A percentile compares a stretch with the other conserved stretches of the same genome.
These are phyloP conservation scores for Strix uralensis DNA, from an alignment of 2,113 vertebrate species.

Conservation along the genomic window DNA sequence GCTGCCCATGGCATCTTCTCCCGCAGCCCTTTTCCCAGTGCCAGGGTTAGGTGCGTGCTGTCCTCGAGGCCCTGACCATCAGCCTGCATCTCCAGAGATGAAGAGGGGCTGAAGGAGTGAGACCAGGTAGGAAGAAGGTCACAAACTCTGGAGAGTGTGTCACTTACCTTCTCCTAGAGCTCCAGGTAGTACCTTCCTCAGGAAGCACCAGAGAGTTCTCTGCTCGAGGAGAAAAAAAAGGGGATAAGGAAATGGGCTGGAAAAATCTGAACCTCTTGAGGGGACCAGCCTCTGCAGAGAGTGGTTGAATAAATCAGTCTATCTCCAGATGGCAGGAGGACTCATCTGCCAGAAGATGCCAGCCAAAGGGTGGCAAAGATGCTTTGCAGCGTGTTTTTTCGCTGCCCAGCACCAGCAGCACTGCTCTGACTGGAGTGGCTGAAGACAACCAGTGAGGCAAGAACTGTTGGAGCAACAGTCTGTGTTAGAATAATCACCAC, in stretches of 20 bases:
- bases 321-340: not conserved
- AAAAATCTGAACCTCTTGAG: not conserved
- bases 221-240: not conserved
- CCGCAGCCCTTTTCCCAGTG: not conserved
- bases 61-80: fast-evolving
- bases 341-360: not conserved
- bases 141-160: not conserved
- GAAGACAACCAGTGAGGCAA: not conserved
- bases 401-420: not conserved
- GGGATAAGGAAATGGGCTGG: not conserved
- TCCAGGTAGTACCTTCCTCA: not conserved
- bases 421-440: not conserved
- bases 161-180: not conserved
- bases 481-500: not conserved
- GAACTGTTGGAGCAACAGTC: not conserved
- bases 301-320: not conserved
- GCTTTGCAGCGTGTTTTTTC: not conserved
- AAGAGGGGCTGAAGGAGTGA: not conserved
- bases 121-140: not conserved
- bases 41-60: not conserved
- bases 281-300: not conserved
- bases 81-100: not conserved
- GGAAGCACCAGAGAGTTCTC: not conserved
- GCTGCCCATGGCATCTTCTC: not conserved
- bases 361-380: not conserved